Evolutionary conservation across 2,113 vertebrate genomes (phyloP).

Genomic region (Psilopsiagon aurifrons): DNA sequence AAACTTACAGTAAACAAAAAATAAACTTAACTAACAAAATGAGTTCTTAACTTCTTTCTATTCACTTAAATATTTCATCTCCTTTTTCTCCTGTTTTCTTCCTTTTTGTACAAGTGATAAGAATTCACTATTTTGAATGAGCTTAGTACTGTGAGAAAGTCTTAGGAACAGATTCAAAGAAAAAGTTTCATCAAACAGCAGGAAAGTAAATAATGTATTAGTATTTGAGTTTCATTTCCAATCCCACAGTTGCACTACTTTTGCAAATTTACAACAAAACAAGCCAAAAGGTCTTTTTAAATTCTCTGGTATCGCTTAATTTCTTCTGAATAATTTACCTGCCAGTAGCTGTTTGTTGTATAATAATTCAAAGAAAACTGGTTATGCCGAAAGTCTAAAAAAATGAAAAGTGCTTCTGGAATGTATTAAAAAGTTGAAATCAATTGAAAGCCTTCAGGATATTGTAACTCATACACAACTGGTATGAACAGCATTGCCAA

Average conservation of each 20-base stretch:
- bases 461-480: conserved; percentile 13
- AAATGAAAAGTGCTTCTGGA: not conserved
- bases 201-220: conserved; percentile 49
- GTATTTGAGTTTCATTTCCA: conserved; percentile 62
- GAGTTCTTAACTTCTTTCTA: not conserved
- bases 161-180: conserved; percentile 2
- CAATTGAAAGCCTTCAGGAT: conserved; percentile 39
- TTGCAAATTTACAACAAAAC: conserved; percentile 62
- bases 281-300: conserved; percentile 68
- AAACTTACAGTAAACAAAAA: not conserved
- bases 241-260: conserved; percentile 39
- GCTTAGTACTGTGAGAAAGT: conserved; percentile 7
- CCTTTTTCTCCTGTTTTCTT: not conserved
- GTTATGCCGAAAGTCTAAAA: conserved; percentile 33
- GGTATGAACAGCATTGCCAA: not conserved
- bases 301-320: conserved; percentile 67
- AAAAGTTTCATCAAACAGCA: conserved; percentile 22
- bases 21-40: not conserved
- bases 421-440: conserved; percentile 53
- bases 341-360: conserved; percentile 65
- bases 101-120: not conserved
- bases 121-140: conserved; percentile 30
- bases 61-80: not conserved
- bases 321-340: conserved; percentile 76
- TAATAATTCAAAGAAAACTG: conserved; percentile 70